These are phyloP conservation scores for Rhinolophus sinicus DNA, from an alignment of 2,113 vertebrate genomes.

Conservation along the genomic window DNA sequence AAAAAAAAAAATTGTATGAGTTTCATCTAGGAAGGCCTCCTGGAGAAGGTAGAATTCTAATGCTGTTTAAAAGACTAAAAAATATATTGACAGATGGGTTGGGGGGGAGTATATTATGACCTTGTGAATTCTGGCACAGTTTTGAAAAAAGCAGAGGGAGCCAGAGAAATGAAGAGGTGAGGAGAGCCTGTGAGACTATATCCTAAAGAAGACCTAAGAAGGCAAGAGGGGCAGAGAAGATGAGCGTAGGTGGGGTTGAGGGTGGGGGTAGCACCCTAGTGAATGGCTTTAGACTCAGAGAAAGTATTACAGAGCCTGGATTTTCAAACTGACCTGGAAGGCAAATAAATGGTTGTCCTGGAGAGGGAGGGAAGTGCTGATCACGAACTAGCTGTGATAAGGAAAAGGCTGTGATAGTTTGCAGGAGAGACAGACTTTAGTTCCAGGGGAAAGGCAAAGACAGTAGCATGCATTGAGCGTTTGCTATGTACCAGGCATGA, in stretches of 20 bases:
- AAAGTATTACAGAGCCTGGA: background rate
- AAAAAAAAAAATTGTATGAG: background rate
- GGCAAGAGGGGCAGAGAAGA: background rate
- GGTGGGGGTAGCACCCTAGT: background rate
- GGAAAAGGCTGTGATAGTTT: background rate
- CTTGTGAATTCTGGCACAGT: background rate
- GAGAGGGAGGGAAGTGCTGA: background rate
- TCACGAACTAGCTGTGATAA: fast-evolving
- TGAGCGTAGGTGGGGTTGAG: fast-evolving
- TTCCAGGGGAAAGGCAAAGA: background rate
- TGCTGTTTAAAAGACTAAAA: background rate
- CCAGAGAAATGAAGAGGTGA: background rate
- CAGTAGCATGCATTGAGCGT: background rate
- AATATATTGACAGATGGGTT: background rate
- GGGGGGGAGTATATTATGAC: no score
- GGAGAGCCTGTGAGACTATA: background rate
- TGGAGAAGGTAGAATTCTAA: background rate
- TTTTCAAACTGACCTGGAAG: background rate
- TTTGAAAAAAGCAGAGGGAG: background rate
- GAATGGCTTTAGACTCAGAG: background rate
- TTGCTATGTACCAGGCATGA: background rate
- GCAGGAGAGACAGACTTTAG: background rate
- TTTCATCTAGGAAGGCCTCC: background rate
- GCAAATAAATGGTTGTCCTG: background rate
- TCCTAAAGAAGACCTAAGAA: background rate